Evolutionary conservation across 2,113 vertebrate genomes (phyloP), one percentile per base, ranked within the genome.

Genomic region (Pyxicephalus adspersus): DNA sequence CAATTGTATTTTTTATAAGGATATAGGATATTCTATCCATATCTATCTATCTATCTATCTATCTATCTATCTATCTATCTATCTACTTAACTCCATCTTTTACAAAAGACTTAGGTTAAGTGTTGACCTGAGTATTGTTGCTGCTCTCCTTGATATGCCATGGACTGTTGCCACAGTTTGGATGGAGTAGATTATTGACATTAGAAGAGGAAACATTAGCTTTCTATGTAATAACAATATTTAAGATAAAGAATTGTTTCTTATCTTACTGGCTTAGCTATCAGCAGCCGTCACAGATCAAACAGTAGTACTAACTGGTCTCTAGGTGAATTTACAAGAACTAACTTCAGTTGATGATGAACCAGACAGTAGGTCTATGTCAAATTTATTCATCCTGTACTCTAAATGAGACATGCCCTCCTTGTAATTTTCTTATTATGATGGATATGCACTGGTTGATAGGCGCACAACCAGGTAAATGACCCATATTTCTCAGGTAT

Each of bases 291-390:
- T 64, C 54, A 50, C n/a, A 74, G 38, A 81, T 57, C 63, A 81
- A 81, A 81, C 70, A 81, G 55, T 73, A 80, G 68, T 45, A 45
- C 60, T 5, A 55, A 55, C 63, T 58, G 64, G 54, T 81, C 28
- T 74, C 58, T 70, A 81, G 78, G 68, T 78, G 76, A 7, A 78
- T 55, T 34, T 15, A 64, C 25, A 34, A 31, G 8, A 57, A 29
- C 52, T 58, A 20, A 55, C 26, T 29, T 9, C 18, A 72, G 29
- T 11, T 5, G 13, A 20, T 31, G 16, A 29, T 57, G 9, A 58
- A 73, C 13, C 2, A 31, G 38, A 68, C 38, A 68, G 18, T 3
- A 25, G 20, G 13, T 22, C 22, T 25, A 22, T 5, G 19, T 17
- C 13, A 50, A 13, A 50, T 67, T 23, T 34, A 8, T 50, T 3